Conservation (phyloP, 1,140 invertebrate species). For the Chelonus insularis region DNA sequence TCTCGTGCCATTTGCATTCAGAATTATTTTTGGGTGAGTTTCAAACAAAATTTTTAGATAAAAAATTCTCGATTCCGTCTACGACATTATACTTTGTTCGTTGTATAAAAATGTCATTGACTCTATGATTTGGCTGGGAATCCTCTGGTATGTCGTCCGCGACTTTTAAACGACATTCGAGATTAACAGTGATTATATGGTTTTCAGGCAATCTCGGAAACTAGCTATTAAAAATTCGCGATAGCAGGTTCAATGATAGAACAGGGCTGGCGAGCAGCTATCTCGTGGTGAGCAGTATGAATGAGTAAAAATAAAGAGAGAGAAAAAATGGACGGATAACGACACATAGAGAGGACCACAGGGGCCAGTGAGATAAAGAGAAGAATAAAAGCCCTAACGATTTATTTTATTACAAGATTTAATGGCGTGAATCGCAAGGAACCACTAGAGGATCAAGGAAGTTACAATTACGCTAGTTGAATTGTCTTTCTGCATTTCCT, state of each 20-base stretch:
- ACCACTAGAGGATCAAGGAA: slow-evolving; percentile 25
- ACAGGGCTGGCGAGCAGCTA: not conserved
- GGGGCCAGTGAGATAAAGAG: not conserved
- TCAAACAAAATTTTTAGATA: too few species aligned
- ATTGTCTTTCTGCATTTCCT: slow-evolving; percentile 6
- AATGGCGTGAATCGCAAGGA: slow-evolving; percentile 16
- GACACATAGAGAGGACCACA: not conserved
- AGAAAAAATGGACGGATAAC: slow-evolving; percentile 1
- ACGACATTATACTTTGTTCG: too few species aligned
- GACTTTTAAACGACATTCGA: too few species aligned
- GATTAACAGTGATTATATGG: too few species aligned
- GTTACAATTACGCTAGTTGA: slow-evolving; percentile 23
- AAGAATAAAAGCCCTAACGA: slow-evolving; percentile 16
- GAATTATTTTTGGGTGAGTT: too few species aligned
- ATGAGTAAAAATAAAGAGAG: not conserved
- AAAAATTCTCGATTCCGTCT: too few species aligned
- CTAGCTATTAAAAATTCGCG: not conserved
- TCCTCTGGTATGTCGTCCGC: too few species aligned
- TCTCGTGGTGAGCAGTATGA: too few species aligned
- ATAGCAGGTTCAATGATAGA: not conserved
- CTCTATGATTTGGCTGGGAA: too few species aligned
- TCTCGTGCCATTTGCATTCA: too few species aligned
- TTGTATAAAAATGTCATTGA: too few species aligned
- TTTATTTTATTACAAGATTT: slow-evolving; percentile 29
- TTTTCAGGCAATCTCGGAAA: too few species aligned